Evolutionary conservation across 2,113 vertebrate species (phyloP).

Genomic region (Chlorodrepanis virens): DNA sequence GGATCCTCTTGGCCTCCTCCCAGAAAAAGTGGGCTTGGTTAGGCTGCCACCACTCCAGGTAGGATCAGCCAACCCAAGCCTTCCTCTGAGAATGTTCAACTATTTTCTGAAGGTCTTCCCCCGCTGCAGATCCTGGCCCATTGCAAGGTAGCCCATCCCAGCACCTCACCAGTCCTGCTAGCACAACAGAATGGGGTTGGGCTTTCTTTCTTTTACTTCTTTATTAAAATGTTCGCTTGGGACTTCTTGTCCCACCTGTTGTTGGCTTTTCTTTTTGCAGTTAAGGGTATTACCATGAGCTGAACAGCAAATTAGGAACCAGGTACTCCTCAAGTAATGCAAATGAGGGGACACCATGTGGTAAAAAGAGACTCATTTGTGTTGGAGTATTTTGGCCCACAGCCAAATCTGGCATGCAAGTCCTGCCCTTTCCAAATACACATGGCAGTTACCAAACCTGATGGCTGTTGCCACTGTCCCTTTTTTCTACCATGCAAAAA

Average conservation of each 20-base stretch:
- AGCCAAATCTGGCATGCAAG: fast-evolving
- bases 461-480: background rate
- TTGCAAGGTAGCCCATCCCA: background rate
- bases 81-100: background rate
- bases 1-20: fast-evolving
- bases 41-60: background rate
- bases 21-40: background rate
- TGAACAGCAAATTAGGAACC: background rate
- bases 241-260: background rate
- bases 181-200: fast-evolving
- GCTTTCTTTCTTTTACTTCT: background rate
- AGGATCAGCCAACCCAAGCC: background rate
- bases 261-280: background rate
- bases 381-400: background rate
- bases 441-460: background rate
- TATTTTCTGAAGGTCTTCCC: background rate
- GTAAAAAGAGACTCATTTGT: background rate
- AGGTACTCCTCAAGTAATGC: background rate
- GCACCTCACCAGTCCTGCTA: background rate
- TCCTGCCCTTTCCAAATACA: background rate
- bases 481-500: background rate
- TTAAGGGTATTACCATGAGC: background rate
- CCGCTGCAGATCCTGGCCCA: background rate
- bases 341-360: background rate
- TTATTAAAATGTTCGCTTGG: background rate